Evolutionary conservation across 1,140 invertebrate species (phyloP).

Genomic region (Drosophila ercepeae): DNA sequence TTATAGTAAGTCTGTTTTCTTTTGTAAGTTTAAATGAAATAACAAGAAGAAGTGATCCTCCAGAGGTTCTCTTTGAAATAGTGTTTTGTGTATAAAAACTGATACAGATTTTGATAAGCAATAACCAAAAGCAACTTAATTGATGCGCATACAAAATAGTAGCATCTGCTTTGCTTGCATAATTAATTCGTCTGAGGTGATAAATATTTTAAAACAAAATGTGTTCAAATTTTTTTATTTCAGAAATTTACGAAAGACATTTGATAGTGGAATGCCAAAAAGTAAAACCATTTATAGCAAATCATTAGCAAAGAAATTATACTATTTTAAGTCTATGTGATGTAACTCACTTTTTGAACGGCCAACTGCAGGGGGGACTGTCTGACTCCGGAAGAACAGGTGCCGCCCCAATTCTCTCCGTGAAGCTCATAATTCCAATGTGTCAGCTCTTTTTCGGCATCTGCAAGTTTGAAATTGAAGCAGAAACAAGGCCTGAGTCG

Average conservation of each 20-base stretch:
- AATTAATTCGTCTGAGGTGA: constrained; percentile 19
- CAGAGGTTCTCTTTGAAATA: background rate
- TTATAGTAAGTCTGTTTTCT: background rate
- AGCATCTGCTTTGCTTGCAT: constrained; percentile 3
- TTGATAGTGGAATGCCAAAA: background rate
- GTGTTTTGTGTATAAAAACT: background rate
- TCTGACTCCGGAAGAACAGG: constrained; percentile 28
- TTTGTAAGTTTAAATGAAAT: background rate
- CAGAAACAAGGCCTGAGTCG: constrained; percentile 7
- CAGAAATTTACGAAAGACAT: background rate
- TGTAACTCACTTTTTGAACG: constrained; percentile 30
- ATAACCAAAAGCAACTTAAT: background rate
- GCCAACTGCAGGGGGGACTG: constrained; percentile 54
- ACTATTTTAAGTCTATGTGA: background rate
- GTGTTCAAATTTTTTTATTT: background rate
- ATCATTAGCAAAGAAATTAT: background rate
- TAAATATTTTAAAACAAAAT: constrained; percentile 16
- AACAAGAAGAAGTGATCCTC: no score
- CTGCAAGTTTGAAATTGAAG: constrained; percentile 31
- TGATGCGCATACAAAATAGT: constrained; percentile 25
- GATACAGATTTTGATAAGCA: background rate
- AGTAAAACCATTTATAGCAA: background rate
- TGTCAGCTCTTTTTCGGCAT: constrained; percentile 13
- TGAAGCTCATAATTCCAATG: constrained; percentile 47
- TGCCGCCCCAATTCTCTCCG: constrained; percentile 33